Conservation (phyloP, 2,888 invertebrate genomes). For the Ischnura elegans region DNA sequence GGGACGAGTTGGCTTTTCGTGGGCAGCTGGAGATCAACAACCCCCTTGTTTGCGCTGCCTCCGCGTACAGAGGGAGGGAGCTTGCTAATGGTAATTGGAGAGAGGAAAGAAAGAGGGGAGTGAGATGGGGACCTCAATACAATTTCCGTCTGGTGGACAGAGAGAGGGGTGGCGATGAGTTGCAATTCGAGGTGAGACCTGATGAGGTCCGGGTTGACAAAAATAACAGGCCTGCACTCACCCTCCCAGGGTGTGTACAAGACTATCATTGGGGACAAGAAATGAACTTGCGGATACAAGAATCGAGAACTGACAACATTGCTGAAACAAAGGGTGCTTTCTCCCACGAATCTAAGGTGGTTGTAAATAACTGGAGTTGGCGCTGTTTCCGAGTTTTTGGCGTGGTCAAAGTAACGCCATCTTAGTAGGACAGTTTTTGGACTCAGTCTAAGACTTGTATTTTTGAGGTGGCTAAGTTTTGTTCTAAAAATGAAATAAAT, state of each 20-base stretch:
- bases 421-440: too few relatives aligned
- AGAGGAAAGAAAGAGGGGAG: background rate
- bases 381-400: too few relatives aligned
- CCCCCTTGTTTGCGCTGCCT: background rate
- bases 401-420: too few relatives aligned
- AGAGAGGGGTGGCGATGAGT: background rate
- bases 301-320: background rate
- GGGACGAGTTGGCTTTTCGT: too few relatives aligned
- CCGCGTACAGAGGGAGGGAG: background rate
- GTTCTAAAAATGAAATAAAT: too few relatives aligned
- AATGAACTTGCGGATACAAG: background rate
- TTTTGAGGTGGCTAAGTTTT: too few relatives aligned
- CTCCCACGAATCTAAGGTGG: too few relatives aligned
- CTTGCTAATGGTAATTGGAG: background rate
- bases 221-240: background rate
- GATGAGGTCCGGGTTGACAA: constrained; percentile 5
- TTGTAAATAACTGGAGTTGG: too few relatives aligned
- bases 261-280: background rate
- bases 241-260: background rate
- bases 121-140: background rate
- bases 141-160: background rate
- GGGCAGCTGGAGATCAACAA: too few relatives aligned
- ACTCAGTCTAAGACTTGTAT: too few relatives aligned
- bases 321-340: background rate
- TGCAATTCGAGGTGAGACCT: background rate